Conservation (phyloP, 1,140 invertebrate genomes). For the Drosophila kikkawai region DNA sequence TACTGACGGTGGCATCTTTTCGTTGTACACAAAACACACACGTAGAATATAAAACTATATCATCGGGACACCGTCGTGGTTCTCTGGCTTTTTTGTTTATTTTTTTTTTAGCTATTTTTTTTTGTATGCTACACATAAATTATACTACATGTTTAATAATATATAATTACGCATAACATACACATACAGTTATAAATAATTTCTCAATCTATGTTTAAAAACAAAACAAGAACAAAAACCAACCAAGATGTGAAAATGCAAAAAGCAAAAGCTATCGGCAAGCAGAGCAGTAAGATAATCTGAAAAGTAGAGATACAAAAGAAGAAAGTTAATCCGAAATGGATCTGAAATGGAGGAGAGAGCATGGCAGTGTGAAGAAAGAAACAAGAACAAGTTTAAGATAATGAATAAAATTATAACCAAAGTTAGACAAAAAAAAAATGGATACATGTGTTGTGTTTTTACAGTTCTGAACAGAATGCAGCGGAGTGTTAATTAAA, state of each 20-base stretch:
- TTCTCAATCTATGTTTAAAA: conserved; percentile 74
- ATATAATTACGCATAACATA: conserved; percentile 53
- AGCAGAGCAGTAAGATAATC: conserved; percentile 15
- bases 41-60: conserved; percentile 14
- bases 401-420: conserved; percentile 81
- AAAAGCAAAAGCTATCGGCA: conserved; percentile 2
- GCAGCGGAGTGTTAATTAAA: background rate
- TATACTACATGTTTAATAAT: conserved; percentile 81
- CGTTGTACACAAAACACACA: conserved; percentile 32
- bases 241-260: conserved; percentile 25
- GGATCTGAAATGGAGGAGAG: conserved; percentile 3
- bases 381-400: conserved; percentile 70
- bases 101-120: conserved; percentile 69
- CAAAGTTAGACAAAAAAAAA: conserved; percentile 70
- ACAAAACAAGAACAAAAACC: conserved; percentile 10
- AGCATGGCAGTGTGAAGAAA: conserved; percentile 34
- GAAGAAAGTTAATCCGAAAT: background rate
- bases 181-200: conserved; percentile 66
- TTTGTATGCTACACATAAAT: conserved; percentile 80
- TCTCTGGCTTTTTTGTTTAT: conserved; percentile 72
- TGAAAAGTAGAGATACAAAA: background rate
- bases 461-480: too few relatives aligned
- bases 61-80: conserved; percentile 38
- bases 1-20: conserved; percentile 26
- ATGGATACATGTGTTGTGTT: too few relatives aligned